Evolutionary conservation across 2,888 invertebrate genomes (phyloP), one percentile per base, ranked within the genome.

Genomic region (Balanococcus diminutus): DNA sequence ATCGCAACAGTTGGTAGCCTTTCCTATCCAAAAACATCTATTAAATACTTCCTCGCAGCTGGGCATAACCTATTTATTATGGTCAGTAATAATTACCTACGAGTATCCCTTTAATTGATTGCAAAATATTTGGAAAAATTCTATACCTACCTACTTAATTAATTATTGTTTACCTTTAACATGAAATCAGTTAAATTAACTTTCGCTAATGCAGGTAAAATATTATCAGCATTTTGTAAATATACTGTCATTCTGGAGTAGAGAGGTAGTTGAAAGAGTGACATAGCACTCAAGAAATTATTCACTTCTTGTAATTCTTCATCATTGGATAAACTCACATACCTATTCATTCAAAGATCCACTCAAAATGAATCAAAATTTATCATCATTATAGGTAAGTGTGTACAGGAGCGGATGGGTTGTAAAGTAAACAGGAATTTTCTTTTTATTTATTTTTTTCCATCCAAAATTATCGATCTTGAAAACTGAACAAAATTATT

Each of bases 101-200:
- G n/a, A n/a, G n/a, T n/a, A n/a, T n/a, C n/a, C n/a, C n/a, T n/a
- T n/a, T n/a, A n/a, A n/a, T n/a, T n/a, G n/a, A n/a, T n/a, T n/a
- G n/a, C n/a, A n/a, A n/a, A n/a, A n/a, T n/a, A n/a, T n/a, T n/a
- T n/a, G n/a, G n/a, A n/a, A n/a, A n/a, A n/a, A n/a, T n/a, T n/a
- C n/a, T n/a, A n/a, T n/a, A n/a, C n/a, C n/a, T n/a, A n/a, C n/a
- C n/a, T 14, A 36, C 39, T 14, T 42, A 25, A 22, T 39, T 19
- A n/a, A 81, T n/a, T 39, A 19, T 2, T 75, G 46, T 87, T 86
- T 79, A 88, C 88, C 51, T 87, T 32, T 22, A 88, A 32, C 88
- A 89, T 88, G 14, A 89, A 87, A 56, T 88, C 88, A 1, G 88
- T 88, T 16, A 88, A 87, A 86, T 89, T 89, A 6, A 89, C 81